phyloP scores from a whole-genome alignment of 2,888 invertebrate genomes.

The Marronus borbonicus region DNA sequence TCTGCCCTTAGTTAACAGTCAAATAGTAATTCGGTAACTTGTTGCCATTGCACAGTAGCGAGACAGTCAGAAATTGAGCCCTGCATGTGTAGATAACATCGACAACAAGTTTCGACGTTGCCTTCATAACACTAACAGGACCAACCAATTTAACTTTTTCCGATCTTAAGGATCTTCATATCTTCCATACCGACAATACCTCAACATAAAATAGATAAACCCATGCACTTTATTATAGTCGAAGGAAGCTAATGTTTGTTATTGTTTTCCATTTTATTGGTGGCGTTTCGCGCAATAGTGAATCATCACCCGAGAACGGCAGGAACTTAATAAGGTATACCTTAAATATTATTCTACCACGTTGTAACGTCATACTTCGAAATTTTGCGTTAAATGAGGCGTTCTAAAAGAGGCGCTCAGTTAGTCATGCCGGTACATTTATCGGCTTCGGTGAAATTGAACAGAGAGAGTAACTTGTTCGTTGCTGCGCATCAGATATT shows the following conservation, averaged over 20 bases:
- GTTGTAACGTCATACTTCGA: constrained; percentile 27
- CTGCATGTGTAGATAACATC: no score
- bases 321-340: constrained; percentile 26
- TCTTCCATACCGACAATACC: neutral
- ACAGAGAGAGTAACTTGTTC: constrained; percentile 23
- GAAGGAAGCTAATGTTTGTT: constrained; percentile 39
- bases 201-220: neutral
- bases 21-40: no score
- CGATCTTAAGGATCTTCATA: no score
- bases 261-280: constrained; percentile 35
- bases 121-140: no score
- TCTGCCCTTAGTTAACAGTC: no score
- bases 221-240: constrained; percentile 5
- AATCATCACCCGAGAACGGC: constrained; percentile 30
- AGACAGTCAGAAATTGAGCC: no score
- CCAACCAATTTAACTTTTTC: no score
- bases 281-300: constrained; percentile 24
- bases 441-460: constrained; percentile 35
- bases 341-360: constrained; percentile 38
- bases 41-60: no score
- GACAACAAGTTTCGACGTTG: no score
- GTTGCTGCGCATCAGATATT: constrained; percentile 18
- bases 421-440: constrained; percentile 29
- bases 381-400: constrained; percentile 32
- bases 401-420: constrained; percentile 24